Evolutionary conservation across 2,888 invertebrate genomes (phyloP).

Genomic region (Limnephilus lunatus): DNA sequence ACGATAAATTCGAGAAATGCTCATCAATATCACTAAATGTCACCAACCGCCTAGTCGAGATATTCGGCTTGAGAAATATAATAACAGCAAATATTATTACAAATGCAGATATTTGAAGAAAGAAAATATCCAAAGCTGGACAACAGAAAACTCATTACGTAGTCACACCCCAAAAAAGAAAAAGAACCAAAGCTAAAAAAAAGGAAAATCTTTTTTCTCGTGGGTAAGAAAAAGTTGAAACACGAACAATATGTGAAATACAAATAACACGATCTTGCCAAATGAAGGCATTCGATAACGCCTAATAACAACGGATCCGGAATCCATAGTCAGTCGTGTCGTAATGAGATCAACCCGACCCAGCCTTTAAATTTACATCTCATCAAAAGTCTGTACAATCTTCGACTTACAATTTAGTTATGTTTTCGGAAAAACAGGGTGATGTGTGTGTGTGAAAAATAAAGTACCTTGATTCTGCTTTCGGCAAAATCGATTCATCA

Average conservation of each 20-base stretch:
- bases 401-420: conserved; percentile 24
- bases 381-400: conserved; percentile 25
- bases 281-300: neutral
- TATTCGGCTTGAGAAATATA: neutral
- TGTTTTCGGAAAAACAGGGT: conserved; percentile 26
- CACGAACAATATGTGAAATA: conserved; percentile 6
- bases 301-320: conserved; percentile 26
- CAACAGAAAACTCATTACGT: neutral
- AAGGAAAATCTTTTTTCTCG: neutral
- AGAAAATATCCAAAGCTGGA: neutral
- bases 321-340: conserved; percentile 34
- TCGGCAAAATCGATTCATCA: too few relatives aligned
- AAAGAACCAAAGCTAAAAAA: neutral
- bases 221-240: neutral
- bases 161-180: neutral
- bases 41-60: too few relatives aligned
- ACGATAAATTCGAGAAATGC: too few relatives aligned
- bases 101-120: neutral
- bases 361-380: conserved; percentile 13
- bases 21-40: too few relatives aligned
- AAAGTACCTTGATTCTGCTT: too few relatives aligned
- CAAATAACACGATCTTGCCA: neutral
- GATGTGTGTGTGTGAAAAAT: too few relatives aligned
- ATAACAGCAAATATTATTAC: neutral
- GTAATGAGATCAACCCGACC: conserved; percentile 26